Percentiles rank a stretch among this genome's conserved stretches.
Evolutionary conservation across 1,140 invertebrate genomes (phyloP).

Genomic region (Gyrodactylus bullatarudis): DNA sequence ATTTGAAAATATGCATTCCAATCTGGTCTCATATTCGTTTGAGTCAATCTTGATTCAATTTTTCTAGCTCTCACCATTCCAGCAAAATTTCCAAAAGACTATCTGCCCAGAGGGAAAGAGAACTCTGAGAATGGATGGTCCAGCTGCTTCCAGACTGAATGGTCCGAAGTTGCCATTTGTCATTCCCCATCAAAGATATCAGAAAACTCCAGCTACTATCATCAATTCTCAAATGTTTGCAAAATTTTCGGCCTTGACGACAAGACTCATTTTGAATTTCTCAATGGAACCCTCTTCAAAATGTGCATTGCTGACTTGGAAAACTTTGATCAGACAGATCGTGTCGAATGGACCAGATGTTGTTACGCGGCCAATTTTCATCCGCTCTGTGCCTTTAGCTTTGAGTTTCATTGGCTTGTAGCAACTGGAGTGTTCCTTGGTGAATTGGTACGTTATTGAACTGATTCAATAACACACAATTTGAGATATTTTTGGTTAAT

Average conservation of each 20-base stretch:
- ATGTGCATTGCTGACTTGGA: not conserved
- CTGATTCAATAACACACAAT: not conserved
- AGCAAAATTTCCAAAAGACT: not conserved
- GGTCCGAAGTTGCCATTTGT: not conserved
- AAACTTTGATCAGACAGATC: constrained; percentile 39
- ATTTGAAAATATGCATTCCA: not conserved
- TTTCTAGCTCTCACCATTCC: not conserved
- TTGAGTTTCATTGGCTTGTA: constrained; percentile 72
- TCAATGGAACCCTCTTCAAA: not conserved
- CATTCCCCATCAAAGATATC: not conserved
- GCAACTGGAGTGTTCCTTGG: constrained; percentile 61
- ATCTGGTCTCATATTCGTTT: not conserved
- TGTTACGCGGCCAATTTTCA: constrained; percentile 56
- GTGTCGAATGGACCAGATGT: constrained; percentile 68
- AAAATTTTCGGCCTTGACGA: not conserved
- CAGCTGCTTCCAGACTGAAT: not conserved
- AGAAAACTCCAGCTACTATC: not conserved
- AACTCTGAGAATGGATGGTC: not conserved
- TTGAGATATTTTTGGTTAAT: constrained; percentile 2
- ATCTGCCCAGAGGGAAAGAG: not conserved
- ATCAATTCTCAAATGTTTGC: not conserved
- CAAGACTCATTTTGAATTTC: not conserved
- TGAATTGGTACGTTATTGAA: too few species aligned
- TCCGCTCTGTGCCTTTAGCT: constrained; percentile 54
- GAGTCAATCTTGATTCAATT: not conserved